A percentile compares a stretch with the other conserved stretches of the same genome.
Conservation (phyloP, 2,113 vertebrate species). For the Beaufortia kweichowensis region DNA sequence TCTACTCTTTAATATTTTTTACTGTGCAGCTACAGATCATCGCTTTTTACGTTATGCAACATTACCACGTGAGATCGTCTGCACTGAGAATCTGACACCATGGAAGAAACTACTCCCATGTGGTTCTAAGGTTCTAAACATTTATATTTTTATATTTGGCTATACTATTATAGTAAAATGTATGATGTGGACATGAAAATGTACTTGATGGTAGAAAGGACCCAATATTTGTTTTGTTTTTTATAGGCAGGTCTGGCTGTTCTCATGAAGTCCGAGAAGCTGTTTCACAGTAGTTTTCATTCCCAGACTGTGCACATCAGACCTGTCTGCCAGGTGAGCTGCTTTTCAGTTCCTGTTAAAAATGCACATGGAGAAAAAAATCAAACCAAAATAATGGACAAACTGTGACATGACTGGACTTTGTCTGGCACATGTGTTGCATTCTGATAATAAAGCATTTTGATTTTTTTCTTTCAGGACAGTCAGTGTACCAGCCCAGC, state of each 20-base stretch:
- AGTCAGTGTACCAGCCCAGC: constrained; percentile 78
- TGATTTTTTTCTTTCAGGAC: constrained; percentile 68
- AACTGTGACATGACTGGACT: neutral
- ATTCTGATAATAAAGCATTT: neutral
- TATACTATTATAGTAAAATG: neutral
- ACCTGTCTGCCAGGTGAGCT: constrained; percentile 84
- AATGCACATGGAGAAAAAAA: neutral
- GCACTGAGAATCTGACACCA: constrained; percentile 96
- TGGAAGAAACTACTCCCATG: constrained; percentile 98
- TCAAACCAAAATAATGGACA: neutral
- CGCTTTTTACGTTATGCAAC: constrained; percentile 88
- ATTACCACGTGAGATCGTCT: constrained; percentile 92
- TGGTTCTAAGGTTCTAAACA: constrained; percentile 84
- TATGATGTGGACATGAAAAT: too few relatives aligned
- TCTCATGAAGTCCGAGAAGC: constrained; percentile 90
- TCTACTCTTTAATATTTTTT: neutral
- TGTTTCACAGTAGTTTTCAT: constrained; percentile 97
- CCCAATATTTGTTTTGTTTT: neutral
- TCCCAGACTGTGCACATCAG: constrained; percentile 94
- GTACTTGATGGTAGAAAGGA: too few relatives aligned
- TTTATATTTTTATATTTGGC: neutral
- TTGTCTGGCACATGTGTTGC: neutral
- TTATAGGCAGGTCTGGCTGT: constrained; percentile 89
- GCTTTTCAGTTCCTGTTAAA: neutral
- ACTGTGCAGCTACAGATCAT: constrained; percentile 82